phyloP scores from a whole-genome alignment of 64 coral and sea anemone genomes.

The Pocillopora verrucosa region DNA sequence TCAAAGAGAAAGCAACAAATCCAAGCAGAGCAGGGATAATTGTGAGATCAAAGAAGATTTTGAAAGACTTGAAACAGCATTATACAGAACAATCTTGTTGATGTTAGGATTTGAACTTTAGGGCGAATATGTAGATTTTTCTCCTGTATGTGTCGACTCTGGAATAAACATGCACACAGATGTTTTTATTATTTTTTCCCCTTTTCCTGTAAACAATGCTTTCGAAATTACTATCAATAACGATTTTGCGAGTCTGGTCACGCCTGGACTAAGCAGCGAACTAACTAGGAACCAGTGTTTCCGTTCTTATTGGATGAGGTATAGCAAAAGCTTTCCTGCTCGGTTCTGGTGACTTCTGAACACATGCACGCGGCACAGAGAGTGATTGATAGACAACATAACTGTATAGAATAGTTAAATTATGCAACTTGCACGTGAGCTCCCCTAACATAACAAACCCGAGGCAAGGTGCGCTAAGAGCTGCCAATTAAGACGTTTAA shows the following conservation, averaged over 20 bases:
- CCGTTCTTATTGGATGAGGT: not conserved
- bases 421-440: not conserved
- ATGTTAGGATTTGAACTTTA: too few species aligned
- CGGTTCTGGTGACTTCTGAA: not conserved
- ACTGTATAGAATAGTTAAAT: not conserved
- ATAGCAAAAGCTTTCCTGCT: too few species aligned
- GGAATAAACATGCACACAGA: too few species aligned
- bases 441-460: not conserved
- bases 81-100: too few species aligned
- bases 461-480: not conserved
- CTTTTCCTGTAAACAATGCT: not conserved
- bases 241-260: not conserved
- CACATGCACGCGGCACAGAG: not conserved
- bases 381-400: not conserved
- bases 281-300: not conserved
- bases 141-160: too few species aligned
- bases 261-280: not conserved
- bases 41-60: too few species aligned
- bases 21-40: too few species aligned
- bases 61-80: too few species aligned
- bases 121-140: too few species aligned
- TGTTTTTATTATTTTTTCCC: too few species aligned
- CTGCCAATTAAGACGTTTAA: not conserved
- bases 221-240: not conserved
- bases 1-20: too few species aligned